phyloP scores from a whole-genome alignment of 1,140 invertebrate genomes.

The Platorchestia sp. region DNA sequence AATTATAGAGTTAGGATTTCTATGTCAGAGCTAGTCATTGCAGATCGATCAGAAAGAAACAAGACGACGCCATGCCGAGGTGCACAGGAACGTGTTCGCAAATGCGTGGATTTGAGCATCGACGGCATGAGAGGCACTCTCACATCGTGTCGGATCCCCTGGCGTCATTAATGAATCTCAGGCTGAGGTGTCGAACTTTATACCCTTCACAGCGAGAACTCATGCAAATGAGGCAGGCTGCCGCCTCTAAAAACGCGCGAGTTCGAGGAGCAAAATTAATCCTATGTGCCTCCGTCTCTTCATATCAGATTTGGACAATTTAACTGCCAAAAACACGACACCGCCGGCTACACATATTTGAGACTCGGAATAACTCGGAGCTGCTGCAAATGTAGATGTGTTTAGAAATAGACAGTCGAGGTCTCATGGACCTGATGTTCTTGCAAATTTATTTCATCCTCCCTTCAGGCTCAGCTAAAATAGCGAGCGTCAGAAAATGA shows the following conservation, averaged over 20 bases:
- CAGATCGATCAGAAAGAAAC: neutral
- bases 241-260: neutral
- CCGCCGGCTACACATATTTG: neutral
- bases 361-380: neutral
- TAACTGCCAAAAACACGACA: neutral
- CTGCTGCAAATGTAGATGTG: neutral
- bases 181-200: neutral
- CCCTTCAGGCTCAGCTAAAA: neutral
- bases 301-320: neutral
- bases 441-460: neutral
- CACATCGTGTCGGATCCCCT: neutral
- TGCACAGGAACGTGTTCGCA: neutral
- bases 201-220: constrained; percentile 12
- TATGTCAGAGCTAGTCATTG: neutral
- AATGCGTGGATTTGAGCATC: neutral
- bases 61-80: neutral
- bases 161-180: neutral
- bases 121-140: neutral
- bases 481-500: neutral
- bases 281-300: neutral
- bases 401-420: neutral
- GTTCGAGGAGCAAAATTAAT: neutral
- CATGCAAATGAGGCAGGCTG: neutral
- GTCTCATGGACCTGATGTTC: neutral
- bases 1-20: too few species aligned